Evolutionary conservation across 2,888 invertebrate species (phyloP), one percentile per base, ranked within the genome.

Genomic region (Lypha dubia): DNA sequence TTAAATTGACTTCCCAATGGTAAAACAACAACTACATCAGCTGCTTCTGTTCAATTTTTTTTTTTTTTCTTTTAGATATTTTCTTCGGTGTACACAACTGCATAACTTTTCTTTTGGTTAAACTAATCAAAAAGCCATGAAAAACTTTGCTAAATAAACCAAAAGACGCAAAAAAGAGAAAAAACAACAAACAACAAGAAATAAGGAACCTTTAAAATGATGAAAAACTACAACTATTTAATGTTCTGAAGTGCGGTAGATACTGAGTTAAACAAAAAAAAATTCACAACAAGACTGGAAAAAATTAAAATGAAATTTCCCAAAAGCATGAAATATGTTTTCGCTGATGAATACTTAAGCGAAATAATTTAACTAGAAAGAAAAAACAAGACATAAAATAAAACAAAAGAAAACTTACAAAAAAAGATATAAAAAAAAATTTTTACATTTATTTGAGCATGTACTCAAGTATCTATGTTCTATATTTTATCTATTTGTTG

Each of bases 71-170:
- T 60, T 0, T 38, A 38, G 38, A 8, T 51, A 22, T 28, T 56
- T 35, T 46, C 44, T 24, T 46, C 28, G 28, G 35, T 49, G n/a
- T n/a, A n/a, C n/a, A 75, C 74, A 88, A 88, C 71, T 75, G 84
- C 81, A 84, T 70, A 86, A 83, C 84, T 86, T 83, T 83, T 87
- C 85, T 63, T 84, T 79, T 68, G 74, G 79, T 86, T 83, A 88
- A 88, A 88, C 88, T 89, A 89, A 89, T 89, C 89, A 89, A 88
- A 89, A 89, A 89, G 88, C 89, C 86, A 89, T 88, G 87, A 87
- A 89, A 81, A 90, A 90, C 87, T 90, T 90, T 73, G 76, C 85
- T 79, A 77, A 84, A 73, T 81, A 80, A 81, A 75, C 49, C 74
- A 71, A 71, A 71, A 76, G 28, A 49, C 13, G 5, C 15, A 32